phyloP scores from a whole-genome alignment of 2,888 invertebrate species.

The Cheilosia pagana region DNA sequence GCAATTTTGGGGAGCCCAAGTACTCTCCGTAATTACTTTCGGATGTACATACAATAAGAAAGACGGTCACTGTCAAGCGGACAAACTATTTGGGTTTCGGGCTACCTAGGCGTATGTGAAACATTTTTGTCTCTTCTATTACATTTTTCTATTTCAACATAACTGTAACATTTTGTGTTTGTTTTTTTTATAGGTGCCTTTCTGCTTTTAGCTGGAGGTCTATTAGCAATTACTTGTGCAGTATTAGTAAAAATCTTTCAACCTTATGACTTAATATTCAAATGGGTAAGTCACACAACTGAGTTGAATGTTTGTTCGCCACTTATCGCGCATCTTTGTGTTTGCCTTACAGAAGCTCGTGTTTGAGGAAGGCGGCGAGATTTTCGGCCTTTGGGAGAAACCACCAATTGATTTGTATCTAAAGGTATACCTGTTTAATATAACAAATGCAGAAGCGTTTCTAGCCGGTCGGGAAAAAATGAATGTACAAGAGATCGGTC shows the following conservation, averaged over 20 bases:
- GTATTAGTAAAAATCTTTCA: conserved; percentile 87
- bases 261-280: conserved; percentile 90
- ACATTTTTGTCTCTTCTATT: conserved; percentile 21
- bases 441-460: conserved; percentile 92
- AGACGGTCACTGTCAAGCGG: conserved; percentile 63
- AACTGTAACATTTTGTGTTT: conserved; percentile 20
- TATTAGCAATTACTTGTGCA: conserved; percentile 87
- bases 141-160: conserved; percentile 14
- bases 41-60: conserved; percentile 35
- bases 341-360: conserved; percentile 87
- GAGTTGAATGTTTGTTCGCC: conserved; percentile 21
- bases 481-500: conserved; percentile 91
- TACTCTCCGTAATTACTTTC: conserved; percentile 43
- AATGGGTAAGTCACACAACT: conserved; percentile 85
- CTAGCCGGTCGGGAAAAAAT: conserved; percentile 89
- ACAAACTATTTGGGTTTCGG: conserved; percentile 14
- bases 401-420: conserved; percentile 92
- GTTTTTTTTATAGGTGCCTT: conserved; percentile 87
- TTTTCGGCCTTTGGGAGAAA: conserved; percentile 91
- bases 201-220: conserved; percentile 88
- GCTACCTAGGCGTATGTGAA: conserved; percentile 43
- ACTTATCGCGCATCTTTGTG: conserved; percentile 22
- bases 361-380: conserved; percentile 90
- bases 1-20: conserved; percentile 40
- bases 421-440: conserved; percentile 91